Evolutionary conservation across 2,797 vertebrate genomes (phyloP), one percentile per base, ranked within the genome.

Genomic region (Pyrocephalus nanus): DNA sequence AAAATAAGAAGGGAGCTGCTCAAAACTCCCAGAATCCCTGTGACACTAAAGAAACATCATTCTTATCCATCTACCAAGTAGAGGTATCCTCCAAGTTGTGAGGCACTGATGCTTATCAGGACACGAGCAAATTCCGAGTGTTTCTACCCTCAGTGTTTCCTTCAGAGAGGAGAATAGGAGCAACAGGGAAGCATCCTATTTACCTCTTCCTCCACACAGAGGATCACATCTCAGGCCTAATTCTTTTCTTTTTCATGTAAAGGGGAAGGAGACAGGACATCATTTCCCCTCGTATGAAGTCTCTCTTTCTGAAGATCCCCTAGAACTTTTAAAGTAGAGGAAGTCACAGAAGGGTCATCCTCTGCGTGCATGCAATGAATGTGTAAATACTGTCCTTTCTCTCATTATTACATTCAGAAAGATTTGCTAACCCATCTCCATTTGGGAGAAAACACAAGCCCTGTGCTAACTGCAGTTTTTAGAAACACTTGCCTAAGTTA

Each of bases 311-410:
- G 42, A 85, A 76, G 64, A 73, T 20, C 34, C 15, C 19, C 60
- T 84, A 22, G 2, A 81, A 73, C 40, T 26, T 67, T 50, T n/a
- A 42, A 51, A 73, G 8, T 18, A 75, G 20, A 76, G 16, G 29
- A 55, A 73, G 45, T 4, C 15, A 9, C 29, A 66, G 36, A 69
- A 54, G 14, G n/a, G 11, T 38, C 64, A 73, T 58, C 18, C 26
- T 73, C 14, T 6, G 21, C 6, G 10, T 53, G 20, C 17, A 34
- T 0, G 1, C 21, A 55, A 23, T 3, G 7, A 21, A 15, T 9
- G 2, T 1, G 1, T 19, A 45, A 72, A 34, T 32, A 23, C 10
- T 34, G 20, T 45, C 22, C n/a, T 61, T 69, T 64, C 32, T 48
- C 29, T 67, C n/a, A 22, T 38, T n/a, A 18, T 25, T 21, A 54